Conservation (phyloP, 2,888 invertebrate species). For the Zeuzera pyrina region DNA sequence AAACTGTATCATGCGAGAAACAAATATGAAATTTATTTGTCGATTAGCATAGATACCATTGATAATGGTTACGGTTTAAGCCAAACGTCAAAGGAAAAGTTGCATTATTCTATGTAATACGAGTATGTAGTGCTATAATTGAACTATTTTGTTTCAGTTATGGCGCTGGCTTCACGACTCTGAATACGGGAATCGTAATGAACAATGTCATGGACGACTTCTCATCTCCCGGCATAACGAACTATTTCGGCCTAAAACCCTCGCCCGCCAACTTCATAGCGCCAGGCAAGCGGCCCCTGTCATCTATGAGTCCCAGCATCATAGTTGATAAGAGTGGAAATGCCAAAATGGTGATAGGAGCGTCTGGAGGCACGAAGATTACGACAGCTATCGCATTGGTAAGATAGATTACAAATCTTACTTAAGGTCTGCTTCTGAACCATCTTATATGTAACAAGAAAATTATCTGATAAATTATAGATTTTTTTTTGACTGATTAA, state of each 20-base stretch:
- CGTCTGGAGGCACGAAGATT: conserved; percentile 88
- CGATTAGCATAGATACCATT: no score
- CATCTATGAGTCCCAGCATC: conserved; percentile 90
- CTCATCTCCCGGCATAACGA: conserved; percentile 81
- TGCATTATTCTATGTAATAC: no score
- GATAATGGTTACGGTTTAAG: no score
- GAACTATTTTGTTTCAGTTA: conserved; percentile 76
- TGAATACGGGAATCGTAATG: conserved; percentile 89
- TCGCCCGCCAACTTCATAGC: conserved; percentile 86
- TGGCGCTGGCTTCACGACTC: conserved; percentile 85
- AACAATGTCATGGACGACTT: conserved; percentile 98
- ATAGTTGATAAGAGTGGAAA: conserved; percentile 77
- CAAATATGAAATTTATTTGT: no score
- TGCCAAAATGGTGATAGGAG: conserved; percentile 83
- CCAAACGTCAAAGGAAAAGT: no score
- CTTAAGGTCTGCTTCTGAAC: no score
- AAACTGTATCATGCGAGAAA: no score
- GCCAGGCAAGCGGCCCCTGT: conserved; percentile 87
- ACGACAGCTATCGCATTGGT: conserved; percentile 81
- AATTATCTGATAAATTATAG: no score
- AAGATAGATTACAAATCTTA: no score
- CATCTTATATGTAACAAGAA: no score
- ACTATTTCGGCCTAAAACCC: conserved; percentile 81
- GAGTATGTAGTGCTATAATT: no score
- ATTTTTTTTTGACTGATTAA: background rate